phyloP scores from a whole-genome alignment of 2,113 vertebrate species.

The Pelusios castaneus region DNA sequence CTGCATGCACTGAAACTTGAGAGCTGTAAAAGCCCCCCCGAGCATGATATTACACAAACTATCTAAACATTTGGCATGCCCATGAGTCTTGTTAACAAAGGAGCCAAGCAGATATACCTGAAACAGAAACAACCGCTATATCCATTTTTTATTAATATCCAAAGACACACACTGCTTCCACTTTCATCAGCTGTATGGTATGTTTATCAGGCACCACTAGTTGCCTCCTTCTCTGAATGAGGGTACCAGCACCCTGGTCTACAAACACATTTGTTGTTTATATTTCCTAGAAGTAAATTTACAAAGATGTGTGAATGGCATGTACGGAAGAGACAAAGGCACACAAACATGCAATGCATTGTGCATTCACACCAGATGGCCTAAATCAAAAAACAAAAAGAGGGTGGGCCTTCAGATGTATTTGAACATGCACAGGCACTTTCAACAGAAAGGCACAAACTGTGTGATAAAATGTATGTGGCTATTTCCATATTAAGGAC shows the following conservation, averaged over 20 bases:
- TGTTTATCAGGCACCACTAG: neutral
- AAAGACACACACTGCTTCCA: accelerated
- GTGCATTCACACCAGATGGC: neutral
- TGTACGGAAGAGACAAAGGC: neutral
- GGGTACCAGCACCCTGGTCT: accelerated
- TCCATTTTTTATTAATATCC: neutral
- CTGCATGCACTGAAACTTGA: neutral
- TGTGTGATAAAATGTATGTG: conserved; percentile 10
- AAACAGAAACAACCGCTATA: neutral
- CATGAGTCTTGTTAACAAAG: neutral
- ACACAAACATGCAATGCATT: neutral
- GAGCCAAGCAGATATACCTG: neutral
- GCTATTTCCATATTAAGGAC: conserved; percentile 38
- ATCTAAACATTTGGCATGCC: neutral
- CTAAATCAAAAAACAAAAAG: neutral
- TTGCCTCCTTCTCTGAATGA: accelerated
- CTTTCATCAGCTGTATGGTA: accelerated
- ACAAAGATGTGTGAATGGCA: neutral
- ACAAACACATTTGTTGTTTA: neutral
- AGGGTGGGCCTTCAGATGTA: neutral
- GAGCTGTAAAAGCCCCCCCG: neutral
- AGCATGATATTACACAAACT: neutral
- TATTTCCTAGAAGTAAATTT: neutral
- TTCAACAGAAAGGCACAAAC: neutral
- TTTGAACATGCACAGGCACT: neutral